phyloP scores from a whole-genome alignment of 2,797 vertebrate species.

The Chelon labrosus region DNA sequence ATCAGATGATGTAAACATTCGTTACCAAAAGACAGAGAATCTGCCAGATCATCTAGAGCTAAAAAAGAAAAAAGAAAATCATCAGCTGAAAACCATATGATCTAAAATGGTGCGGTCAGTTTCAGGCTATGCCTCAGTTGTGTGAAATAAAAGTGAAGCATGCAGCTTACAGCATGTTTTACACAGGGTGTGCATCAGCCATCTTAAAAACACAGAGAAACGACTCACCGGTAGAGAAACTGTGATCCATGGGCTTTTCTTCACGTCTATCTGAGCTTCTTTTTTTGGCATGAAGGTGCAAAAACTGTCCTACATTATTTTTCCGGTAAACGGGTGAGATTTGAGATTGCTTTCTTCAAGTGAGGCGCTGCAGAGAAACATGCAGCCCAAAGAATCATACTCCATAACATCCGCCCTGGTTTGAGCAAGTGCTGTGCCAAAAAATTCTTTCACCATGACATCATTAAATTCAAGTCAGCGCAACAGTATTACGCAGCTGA shows the following conservation, averaged over 20 bases:
- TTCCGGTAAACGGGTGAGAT: constrained; percentile 26
- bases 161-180: constrained; percentile 9
- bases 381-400: constrained; percentile 52
- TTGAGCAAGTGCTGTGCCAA: constrained; percentile 65
- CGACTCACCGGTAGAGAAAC: constrained; percentile 69
- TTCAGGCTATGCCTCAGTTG: not conserved
- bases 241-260: constrained; percentile 51
- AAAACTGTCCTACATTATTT: constrained; percentile 49
- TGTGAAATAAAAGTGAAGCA: constrained; percentile 18
- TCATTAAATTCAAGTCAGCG: constrained; percentile 70
- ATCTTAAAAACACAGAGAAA: constrained; percentile 21
- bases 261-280: constrained; percentile 16
- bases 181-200: constrained; percentile 7
- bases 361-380: constrained; percentile 53
- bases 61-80: not conserved
- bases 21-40: not conserved
- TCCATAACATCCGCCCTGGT: constrained; percentile 77
- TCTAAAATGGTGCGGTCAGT: not conserved
- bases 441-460: constrained; percentile 84
- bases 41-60: not conserved
- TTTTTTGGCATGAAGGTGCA: constrained; percentile 29
- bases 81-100: not conserved
- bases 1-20: not conserved
- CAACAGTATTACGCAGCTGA: constrained; percentile 42
- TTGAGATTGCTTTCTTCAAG: constrained; percentile 45